phyloP scores from a whole-genome alignment of 1,140 invertebrate genomes.

The Chironomus tepperi region DNA sequence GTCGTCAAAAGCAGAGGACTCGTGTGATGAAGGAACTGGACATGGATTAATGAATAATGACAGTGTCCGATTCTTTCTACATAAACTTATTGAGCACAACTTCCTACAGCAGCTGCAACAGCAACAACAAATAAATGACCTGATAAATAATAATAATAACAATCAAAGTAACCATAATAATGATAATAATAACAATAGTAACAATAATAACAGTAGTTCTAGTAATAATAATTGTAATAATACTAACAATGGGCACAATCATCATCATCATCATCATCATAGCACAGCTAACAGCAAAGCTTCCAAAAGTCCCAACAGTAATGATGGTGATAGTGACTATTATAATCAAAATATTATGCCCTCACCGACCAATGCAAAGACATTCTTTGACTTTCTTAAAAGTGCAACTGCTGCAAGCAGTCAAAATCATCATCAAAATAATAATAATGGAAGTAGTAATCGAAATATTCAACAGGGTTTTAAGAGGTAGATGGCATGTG shows the following conservation, averaged over 20 bases:
- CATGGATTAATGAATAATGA: background rate
- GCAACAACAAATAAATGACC: background rate
- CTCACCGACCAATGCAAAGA: background rate
- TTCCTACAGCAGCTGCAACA: conserved; percentile 24
- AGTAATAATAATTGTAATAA: background rate
- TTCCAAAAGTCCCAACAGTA: conserved; percentile 5
- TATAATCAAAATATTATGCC: background rate
- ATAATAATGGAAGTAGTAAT: background rate
- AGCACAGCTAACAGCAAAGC: background rate
- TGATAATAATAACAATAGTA: background rate
- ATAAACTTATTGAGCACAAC: background rate
- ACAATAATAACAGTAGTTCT: background rate
- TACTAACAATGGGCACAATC: background rate
- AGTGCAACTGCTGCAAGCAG: background rate
- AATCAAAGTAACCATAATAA: conserved; percentile 7
- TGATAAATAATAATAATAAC: conserved; percentile 21
- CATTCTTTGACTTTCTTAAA: conserved; percentile 22
- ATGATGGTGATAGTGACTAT: background rate
- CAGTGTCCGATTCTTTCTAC: background rate
- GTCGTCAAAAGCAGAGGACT: background rate
- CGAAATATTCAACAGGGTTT: background rate
- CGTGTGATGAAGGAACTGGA: background rate
- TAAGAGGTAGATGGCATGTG: conserved; percentile 3
- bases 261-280: background rate
- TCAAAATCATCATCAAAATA: background rate